Evolutionary conservation across 2,113 vertebrate species (phyloP).

Genomic region (Indicator indicator): DNA sequence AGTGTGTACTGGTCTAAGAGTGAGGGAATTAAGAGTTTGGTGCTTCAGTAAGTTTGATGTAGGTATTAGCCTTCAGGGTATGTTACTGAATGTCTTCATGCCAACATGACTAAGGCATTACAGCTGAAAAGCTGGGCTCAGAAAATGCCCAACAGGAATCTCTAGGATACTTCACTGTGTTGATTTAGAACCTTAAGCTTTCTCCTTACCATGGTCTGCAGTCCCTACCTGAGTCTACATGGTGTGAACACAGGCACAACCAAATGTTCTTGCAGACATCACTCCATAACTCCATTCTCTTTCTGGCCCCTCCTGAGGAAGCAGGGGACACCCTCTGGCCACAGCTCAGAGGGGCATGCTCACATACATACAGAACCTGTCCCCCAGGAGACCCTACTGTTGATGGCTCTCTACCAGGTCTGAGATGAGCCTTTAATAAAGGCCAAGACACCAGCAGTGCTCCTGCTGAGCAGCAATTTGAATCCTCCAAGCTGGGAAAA

Average conservation of each 20-base stretch:
- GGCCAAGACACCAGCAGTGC: not conserved
- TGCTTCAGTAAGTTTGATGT: not conserved
- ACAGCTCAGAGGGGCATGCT: not conserved
- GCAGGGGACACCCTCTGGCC: not conserved
- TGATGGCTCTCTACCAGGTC: not conserved
- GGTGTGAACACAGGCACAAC: not conserved
- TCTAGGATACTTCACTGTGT: not conserved
- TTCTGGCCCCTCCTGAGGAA: not conserved
- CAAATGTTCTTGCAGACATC: not conserved
- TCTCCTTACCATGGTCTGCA: not conserved
- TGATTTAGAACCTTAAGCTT: not conserved
- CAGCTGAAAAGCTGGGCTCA: not conserved
- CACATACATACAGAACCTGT: not conserved
- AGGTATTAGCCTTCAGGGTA: not conserved
- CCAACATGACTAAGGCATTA: not conserved
- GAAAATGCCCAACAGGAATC: not conserved
- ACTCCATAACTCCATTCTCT: accelerated
- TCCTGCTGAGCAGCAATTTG: not conserved
- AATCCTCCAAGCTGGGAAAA: not conserved
- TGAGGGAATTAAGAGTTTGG: not conserved
- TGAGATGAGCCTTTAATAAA: not conserved
- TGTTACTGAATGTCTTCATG: not conserved
- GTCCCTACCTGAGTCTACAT: not conserved
- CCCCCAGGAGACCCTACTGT: not conserved
- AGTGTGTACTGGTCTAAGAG: not conserved